Base-by-base conservation (phyloP, 2,113 vertebrate species). In the Grallaria varia region DNA sequence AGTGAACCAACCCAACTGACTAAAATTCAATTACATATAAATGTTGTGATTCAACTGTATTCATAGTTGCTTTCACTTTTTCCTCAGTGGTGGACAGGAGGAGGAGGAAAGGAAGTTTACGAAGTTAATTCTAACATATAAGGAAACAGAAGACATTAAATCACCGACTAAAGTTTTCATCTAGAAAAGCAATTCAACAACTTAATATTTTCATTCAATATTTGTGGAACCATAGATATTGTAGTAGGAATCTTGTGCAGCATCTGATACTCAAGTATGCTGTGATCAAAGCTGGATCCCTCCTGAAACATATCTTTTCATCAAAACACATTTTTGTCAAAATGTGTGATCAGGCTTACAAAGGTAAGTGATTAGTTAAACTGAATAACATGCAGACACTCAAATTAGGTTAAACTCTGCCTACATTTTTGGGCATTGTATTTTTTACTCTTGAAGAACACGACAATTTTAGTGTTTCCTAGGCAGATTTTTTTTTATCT, bases 401-500 rank as follows among this genome's bases (percentile, higher is more conserved):
- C 33, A 72, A 50, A 58, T 27, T 28, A 68, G 28, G 4, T 79
- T 31, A 91, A 85, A 14, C 0, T 7, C 27, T 75, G 11, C 21
- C 11, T 33, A 62, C 5, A 7, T 5, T 71, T 88, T 22, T 28
- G 9, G 3, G 40, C 14, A 55, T 2, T 30, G 4, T 16, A 12
- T 67, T 81, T 86, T 84, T 64, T 47, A 12, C 13, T 74, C 6
- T 9, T 66, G 24, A 8, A 52, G 11, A 52, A 78, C 9, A 63
- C 0, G 0, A 6, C 8, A 50, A 71, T 2, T 75, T 60, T 42
- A 31, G 19, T 21, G 7, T 52, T 85, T 56, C 49, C 68, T 44
- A 53, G 81, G 22, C 24, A 55, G 30, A 37, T 74, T 14, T 74
- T 74, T 14, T 74, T 74, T 49, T 15, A 63, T 15, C 33, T 30